Conservation (phyloP, 2,888 invertebrate genomes). For the Rhingia rostrata region DNA sequence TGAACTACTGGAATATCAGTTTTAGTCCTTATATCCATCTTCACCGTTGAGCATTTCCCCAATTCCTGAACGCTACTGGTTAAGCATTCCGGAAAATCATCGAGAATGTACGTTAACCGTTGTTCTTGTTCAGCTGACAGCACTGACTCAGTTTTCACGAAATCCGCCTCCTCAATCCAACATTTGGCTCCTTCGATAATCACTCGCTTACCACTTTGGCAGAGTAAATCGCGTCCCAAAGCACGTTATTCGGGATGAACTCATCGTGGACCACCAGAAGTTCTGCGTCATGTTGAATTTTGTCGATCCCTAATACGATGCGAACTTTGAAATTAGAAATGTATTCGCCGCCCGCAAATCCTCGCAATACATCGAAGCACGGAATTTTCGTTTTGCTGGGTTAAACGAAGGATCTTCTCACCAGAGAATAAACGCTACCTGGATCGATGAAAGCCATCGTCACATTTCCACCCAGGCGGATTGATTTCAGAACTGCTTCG, state of each 20-base stretch:
- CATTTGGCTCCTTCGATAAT: constrained; percentile 9
- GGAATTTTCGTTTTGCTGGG: background rate
- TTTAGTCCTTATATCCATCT: constrained; percentile 4
- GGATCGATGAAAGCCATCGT: constrained; percentile 1
- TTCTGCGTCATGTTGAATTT: background rate
- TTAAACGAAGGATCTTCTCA: too few species aligned
- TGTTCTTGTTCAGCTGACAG: background rate
- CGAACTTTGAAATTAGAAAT: constrained; percentile 1
- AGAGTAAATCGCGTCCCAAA: constrained; percentile 28
- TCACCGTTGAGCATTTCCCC: background rate
- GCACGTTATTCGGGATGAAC: constrained; percentile 19
- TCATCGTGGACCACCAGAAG: constrained; percentile 1
- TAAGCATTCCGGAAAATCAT: constrained; percentile 4
- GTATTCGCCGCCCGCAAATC: constrained; percentile 21
- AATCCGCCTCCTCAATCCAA: constrained; percentile 3
- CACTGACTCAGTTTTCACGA: background rate
- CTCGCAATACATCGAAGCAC: background rate
- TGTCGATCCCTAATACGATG: background rate
- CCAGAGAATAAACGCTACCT: background rate
- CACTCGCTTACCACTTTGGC: constrained; percentile 10
- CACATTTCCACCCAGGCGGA: constrained; percentile 1
- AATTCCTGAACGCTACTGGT: background rate
- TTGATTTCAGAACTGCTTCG: constrained; percentile 10
- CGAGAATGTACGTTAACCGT: background rate
- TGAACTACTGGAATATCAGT: constrained; percentile 16